phyloP scores from a whole-genome alignment of 2,888 invertebrate species.

The Cheilosia impressa region DNA sequence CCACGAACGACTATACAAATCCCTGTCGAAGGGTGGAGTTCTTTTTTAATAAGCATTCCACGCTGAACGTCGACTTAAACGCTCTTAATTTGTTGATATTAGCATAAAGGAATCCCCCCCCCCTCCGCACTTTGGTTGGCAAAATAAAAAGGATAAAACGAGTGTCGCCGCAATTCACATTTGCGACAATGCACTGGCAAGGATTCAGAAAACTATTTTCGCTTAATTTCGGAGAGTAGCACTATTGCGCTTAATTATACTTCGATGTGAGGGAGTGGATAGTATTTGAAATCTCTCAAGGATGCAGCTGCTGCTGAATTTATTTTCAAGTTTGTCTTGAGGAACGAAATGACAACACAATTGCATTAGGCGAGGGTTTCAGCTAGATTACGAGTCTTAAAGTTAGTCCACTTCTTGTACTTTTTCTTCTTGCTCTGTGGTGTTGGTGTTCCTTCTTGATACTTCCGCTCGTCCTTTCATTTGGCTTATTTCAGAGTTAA shows the following conservation, averaged over 20 bases:
- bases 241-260: slow-evolving; percentile 62
- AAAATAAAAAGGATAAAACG: slow-evolving; percentile 6
- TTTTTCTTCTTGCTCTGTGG: neutral
- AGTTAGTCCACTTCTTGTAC: slow-evolving; percentile 11
- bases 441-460: slow-evolving; percentile 4
- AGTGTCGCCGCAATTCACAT: slow-evolving; percentile 36
- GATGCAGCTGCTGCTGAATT: slow-evolving; percentile 49
- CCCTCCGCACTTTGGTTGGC: neutral
- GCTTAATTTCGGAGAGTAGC: slow-evolving; percentile 41
- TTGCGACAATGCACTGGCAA: slow-evolving; percentile 56
- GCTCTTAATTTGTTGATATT: slow-evolving; percentile 63
- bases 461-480: neutral
- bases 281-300: slow-evolving; percentile 42
- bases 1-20: neutral
- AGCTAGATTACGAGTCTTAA: slow-evolving; percentile 46
- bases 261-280: neutral
- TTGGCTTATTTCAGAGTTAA: slow-evolving; percentile 15
- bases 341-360: slow-evolving; percentile 55
- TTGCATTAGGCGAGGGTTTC: slow-evolving; percentile 54
- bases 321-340: slow-evolving; percentile 37
- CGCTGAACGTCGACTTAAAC: slow-evolving; percentile 31
- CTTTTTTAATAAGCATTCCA: slow-evolving; percentile 31
- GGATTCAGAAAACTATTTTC: slow-evolving; percentile 63
- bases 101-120: slow-evolving; percentile 51
- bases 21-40: slow-evolving; percentile 1